Evolutionary conservation across 2,113 vertebrate species (phyloP), one percentile per base, ranked within the genome.

Genomic region (Zosterops hypoxanthus): DNA sequence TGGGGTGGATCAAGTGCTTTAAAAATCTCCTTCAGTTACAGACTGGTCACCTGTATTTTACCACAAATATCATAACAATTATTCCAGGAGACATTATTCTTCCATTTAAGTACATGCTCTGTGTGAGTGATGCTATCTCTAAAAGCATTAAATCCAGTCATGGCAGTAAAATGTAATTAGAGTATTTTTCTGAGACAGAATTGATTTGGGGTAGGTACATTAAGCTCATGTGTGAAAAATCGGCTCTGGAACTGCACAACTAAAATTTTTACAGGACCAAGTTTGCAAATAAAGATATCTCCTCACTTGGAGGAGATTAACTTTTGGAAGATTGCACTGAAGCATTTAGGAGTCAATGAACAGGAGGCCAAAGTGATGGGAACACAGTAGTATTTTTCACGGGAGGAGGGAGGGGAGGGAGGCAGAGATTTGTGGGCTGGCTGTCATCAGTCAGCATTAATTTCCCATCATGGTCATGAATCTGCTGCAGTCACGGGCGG

Each of bases 371-470:
- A 89, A 87, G 76, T 66, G 82, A 57, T 47, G 64, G 56, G 55
- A 95, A 75, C 50, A 44, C 18, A 23, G 81, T 4, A 56, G 23
- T 23, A n/a, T 91, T 97, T 96, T 80, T 69, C 93, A 73, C 18
- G 60, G 81, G 76, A 28, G 52, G 63, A 94, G 89, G 63, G 80
- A 88, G 70, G 78, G 92, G 86, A 95, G 77, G 75, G 76, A 97
- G 52, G 78, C 82, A 94, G 81, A 77, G 71, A 25, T 95, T 81
- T 92, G 83, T 26, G 68, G 88, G 68, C 88, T 96, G 87, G 36
- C 69, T 92, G 39, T 92, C 84, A 50, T 91, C 96, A 96, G 73
- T 89, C 90, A 94, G 81, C 81, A 84, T 95, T 94, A 95, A 97
- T 94, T 96, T 92, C 73, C 86, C 57, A 83, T 83, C 88, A 52